Evolutionary conservation across 92 coral and sea anemone genomes (phyloP), one percentile per base, ranked within the genome.

Genomic region (Parazoanthus swiftii): DNA sequence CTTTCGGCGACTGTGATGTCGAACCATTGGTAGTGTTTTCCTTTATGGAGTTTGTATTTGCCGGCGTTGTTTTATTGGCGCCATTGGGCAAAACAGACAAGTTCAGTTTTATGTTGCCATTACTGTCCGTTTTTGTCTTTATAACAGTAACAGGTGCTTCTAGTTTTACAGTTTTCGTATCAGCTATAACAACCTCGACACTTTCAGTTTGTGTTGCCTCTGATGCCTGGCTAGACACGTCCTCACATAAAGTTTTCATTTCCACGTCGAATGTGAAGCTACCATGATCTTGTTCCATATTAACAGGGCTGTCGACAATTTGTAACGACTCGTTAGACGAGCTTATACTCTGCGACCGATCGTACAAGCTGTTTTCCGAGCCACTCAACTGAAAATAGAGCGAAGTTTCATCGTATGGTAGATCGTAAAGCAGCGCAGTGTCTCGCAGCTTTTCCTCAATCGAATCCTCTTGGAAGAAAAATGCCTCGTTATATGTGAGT

Each of bases 181-280:
- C 85, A 88, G 87, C 89, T 9, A 76, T 91, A 48, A 92, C 89
- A 35, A 86, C 85, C 16, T 86, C 90, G 43, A 88, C 91, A 42
- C 92, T 90, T 36, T 95, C 98, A 37, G 98, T 95, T 81, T 95
- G 98, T 18, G 98, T 93, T 9, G 94, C 95, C 20, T 93, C 98
- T 4, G 98, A 91, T 23, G 98, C 91, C 10, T 92, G 93, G 70
- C 88, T 90, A 18, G 89, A 86, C 16, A 85, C 79, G 4, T 86
- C 80, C 59, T 77, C 86, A 25, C 87, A 82, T 29, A 93, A 92
- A 14, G 93, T 83, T 63, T 95, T 92, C 98, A 95, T 95, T 92
- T 95, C 98, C 36, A 95, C 93, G 66, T 88, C 72, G 90, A 85
- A 21, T 74, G 89, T 75, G 83, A 86, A 75, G n/a, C 8, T 13